Conservation (phyloP, 1,140 invertebrate genomes). For the Drosophila miranda region DNA sequence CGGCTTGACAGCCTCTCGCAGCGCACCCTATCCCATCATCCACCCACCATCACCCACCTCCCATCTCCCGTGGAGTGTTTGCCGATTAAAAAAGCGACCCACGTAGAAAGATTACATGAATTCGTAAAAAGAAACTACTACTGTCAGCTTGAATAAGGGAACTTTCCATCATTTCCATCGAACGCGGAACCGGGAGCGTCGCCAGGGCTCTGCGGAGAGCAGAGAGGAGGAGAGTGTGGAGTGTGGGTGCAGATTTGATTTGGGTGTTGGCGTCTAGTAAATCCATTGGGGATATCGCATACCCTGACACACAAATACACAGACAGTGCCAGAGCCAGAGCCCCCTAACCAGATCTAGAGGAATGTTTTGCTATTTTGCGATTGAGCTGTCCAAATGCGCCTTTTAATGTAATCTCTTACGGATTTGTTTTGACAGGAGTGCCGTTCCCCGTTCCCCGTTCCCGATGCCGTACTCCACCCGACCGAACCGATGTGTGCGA, state of each 20-base stretch:
- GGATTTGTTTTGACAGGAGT: constrained; percentile 77
- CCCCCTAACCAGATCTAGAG: constrained; percentile 2
- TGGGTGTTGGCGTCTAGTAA: constrained; percentile 60
- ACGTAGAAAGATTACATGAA: constrained; percentile 60
- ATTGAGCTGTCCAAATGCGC: constrained; percentile 78
- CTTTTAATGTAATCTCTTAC: constrained; percentile 80
- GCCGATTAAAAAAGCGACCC: constrained; percentile 49
- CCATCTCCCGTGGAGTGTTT: constrained; percentile 5
- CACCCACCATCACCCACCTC: too few species aligned
- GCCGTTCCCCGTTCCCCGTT: constrained; percentile 15
- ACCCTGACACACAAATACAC: constrained; percentile 12
- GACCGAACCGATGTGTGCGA: not conserved
- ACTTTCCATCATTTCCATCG: constrained; percentile 65
- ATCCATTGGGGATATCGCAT: constrained; percentile 56
- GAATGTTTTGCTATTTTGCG: constrained; percentile 63
- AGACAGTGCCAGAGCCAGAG: constrained; percentile 2
- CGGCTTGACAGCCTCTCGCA: constrained; percentile 40
- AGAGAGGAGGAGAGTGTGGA: constrained; percentile 1
- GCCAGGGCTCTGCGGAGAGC: not conserved
- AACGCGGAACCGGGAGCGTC: constrained; percentile 12
- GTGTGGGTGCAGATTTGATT: constrained; percentile 55
- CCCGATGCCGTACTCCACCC: constrained; percentile 3
- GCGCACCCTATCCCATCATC: not conserved
- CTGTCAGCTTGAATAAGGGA: constrained; percentile 65
- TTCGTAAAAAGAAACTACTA: constrained; percentile 64